Evolutionary conservation across 2,113 vertebrate species (phyloP), one percentile per base, ranked within the genome.

Genomic region (Festucalex cinctus): DNA sequence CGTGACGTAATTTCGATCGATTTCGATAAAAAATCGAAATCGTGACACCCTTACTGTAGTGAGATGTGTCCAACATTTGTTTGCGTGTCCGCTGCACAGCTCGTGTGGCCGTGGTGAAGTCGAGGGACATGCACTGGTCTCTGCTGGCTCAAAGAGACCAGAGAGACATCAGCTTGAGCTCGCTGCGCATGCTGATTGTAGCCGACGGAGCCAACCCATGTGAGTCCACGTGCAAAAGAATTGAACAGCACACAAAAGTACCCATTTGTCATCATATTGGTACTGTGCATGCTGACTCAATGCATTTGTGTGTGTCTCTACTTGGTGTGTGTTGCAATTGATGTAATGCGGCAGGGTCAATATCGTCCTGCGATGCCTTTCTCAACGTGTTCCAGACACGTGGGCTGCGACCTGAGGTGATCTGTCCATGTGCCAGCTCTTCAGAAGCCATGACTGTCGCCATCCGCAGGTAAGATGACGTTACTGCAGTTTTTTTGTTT

Each of bases 81-180:
- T 62, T 70, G 53, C 53, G 16, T 68, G 35, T 78, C 69, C 54
- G 54, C 61, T 8, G 10, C 49, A 63, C 74, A 98, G 96, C 96
- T 0, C 91, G 69, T 54, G 93, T 95, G 8, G 96, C 95, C 0
- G 92, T 98, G 79, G 94, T 98, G 35, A 98, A 98, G 78, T 98
- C 96, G 0, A 93, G 96, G 4, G 96, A 98, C 90, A 98, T 98
- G 96, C 96, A 98, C 88, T 98, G 96, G 96, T 98, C 96, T 65
- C 95, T 98, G 56, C 79, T 98, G 82, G 95, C 96, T 67, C 96
- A 98, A 89, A 90, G 94, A 75, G 96, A 97, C 75, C 96, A 98
- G 87, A 92, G 94, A 35, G 95, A 98, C 5, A 78, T 98, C 84
- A 96, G 93, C 79, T 92, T 98, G 69, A 94, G 95, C 81, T 98